Conservation (phyloP, 2,888 invertebrate species). For the Aporophyla nigra region DNA sequence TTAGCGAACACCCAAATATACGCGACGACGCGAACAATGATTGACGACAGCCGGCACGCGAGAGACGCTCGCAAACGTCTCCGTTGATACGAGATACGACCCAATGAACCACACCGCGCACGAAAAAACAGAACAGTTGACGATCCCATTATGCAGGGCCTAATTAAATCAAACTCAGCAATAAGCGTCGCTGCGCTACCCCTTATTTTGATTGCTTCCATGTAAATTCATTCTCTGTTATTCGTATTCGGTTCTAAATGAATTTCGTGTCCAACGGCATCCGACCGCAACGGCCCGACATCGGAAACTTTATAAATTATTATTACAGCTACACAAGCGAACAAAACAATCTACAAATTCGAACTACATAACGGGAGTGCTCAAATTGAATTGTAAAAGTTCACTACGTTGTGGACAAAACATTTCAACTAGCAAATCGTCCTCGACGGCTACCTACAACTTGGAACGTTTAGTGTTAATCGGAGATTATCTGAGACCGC, state of each 20-base stretch:
- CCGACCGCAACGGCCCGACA: slow-evolving; percentile 78
- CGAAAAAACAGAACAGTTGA: slow-evolving; percentile 75
- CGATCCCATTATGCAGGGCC: slow-evolving; percentile 77
- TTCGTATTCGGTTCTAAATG: slow-evolving; percentile 83
- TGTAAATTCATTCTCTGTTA: slow-evolving; percentile 81
- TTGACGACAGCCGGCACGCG: slow-evolving; percentile 51
- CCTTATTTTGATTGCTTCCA: slow-evolving; percentile 86
- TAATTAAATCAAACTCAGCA: slow-evolving; percentile 84
- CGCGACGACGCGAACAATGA: slow-evolving; percentile 54
- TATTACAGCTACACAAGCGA: slow-evolving; percentile 76
- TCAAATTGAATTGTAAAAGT: slow-evolving; percentile 82
- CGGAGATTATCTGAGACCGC: slow-evolving; percentile 42
- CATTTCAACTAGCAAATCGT: slow-evolving; percentile 68
- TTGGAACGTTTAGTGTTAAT: slow-evolving; percentile 50
- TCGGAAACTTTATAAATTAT: slow-evolving; percentile 85
- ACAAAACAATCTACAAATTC: slow-evolving; percentile 82
- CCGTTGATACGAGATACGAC: slow-evolving; percentile 15
- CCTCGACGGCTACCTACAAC: slow-evolving; percentile 38
- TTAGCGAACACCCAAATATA: slow-evolving; percentile 49
- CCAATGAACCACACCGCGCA: slow-evolving; percentile 60
- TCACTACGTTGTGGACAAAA: slow-evolving; percentile 71
- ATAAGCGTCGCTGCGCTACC: slow-evolving; percentile 77
- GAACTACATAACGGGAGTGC: slow-evolving; percentile 77
- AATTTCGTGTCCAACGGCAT: slow-evolving; percentile 81
- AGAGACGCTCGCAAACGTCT: slow-evolving; percentile 32